Evolutionary conservation across 2,113 vertebrate genomes (phyloP).

Genomic region (Pseudorhombus dupliciocellatus): DNA sequence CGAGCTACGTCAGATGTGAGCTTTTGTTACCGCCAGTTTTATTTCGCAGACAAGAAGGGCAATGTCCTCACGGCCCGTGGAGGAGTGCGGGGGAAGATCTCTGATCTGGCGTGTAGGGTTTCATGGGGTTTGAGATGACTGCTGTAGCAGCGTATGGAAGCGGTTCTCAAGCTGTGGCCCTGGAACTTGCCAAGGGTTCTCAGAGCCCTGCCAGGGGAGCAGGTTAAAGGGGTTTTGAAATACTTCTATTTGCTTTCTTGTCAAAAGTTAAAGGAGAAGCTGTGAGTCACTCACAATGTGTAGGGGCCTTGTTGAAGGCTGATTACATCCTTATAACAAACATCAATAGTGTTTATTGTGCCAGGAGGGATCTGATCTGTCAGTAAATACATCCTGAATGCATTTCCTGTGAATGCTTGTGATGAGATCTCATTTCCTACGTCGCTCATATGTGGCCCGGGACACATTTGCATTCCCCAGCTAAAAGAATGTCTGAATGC

Average conservation of each 20-base stretch:
- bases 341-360: no score
- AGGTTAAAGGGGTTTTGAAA: background rate
- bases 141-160: slow-evolving; percentile 26
- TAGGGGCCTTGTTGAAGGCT: no score
- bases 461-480: no score
- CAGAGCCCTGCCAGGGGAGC: background rate
- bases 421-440: no score
- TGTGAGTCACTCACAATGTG: no score
- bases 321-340: no score
- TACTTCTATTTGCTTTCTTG: background rate
- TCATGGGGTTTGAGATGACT: slow-evolving; percentile 42
- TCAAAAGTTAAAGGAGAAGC: background rate
- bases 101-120: slow-evolving; percentile 44
- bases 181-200: slow-evolving; percentile 7
- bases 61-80: slow-evolving; percentile 45
- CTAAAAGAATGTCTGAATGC: no score
- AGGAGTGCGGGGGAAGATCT: slow-evolving; percentile 39
- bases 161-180: slow-evolving; percentile 31
- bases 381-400: no score
- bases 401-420: no score
- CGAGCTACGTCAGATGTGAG: slow-evolving; percentile 58
- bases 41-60: slow-evolving; percentile 57
- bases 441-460: no score
- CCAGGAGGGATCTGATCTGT: no score
- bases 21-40: slow-evolving; percentile 61